phyloP scores from a whole-genome alignment of 2,113 vertebrate species.

The Leptodactylus fuscus region DNA sequence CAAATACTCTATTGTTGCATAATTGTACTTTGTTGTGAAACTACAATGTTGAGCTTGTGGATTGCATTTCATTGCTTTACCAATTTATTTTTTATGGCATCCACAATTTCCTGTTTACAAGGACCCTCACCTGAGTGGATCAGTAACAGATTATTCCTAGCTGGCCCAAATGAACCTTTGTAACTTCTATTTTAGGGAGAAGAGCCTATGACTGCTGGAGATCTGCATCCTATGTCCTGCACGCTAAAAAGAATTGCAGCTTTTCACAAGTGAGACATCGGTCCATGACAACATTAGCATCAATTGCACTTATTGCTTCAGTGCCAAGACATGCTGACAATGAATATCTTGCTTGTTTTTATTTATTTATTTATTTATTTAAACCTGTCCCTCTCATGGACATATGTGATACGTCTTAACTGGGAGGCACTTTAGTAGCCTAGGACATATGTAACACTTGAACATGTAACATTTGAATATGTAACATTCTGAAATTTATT shows the following conservation, averaged over 20 bases:
- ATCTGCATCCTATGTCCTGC: slow-evolving; percentile 68
- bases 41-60: not conserved
- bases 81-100: not conserved
- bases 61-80: not conserved
- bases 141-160: not conserved
- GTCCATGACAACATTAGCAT: not conserved
- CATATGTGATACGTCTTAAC: no score
- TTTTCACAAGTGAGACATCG: slow-evolving; percentile 83
- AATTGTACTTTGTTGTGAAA: not conserved
- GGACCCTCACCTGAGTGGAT: not conserved
- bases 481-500: no score
- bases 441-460: no score
- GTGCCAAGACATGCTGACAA: not conserved
- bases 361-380: not conserved
- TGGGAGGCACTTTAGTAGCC: no score
- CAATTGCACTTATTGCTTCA: not conserved
- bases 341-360: not conserved
- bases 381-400: no score
- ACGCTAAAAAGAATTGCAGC: slow-evolving; percentile 80
- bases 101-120: not conserved
- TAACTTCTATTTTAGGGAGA: slow-evolving; percentile 71
- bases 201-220: slow-evolving; percentile 69
- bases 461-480: no score
- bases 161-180: not conserved
- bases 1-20: not conserved